Percentiles rank a stretch among this genome's conserved stretches.
phyloP scores from a whole-genome alignment of 2,113 vertebrate species.

The Cygnus atratus region DNA sequence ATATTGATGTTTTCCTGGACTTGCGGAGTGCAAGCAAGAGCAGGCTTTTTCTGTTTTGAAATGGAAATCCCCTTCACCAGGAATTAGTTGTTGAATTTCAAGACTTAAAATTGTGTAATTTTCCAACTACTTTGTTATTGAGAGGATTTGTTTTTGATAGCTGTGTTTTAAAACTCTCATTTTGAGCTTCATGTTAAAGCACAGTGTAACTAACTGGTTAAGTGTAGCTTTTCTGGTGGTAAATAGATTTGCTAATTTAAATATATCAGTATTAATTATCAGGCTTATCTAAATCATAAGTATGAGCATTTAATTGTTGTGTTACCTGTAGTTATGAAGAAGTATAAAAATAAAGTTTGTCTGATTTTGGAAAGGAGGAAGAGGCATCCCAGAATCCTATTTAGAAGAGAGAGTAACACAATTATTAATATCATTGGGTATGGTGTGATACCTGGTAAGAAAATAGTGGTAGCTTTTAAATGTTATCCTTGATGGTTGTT shows the following conservation, averaged over 20 bases:
- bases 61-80: constrained; percentile 57
- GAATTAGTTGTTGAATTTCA: not conserved
- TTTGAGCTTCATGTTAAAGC: not conserved
- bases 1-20: not conserved
- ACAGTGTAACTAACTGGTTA: not conserved
- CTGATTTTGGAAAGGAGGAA: not conserved
- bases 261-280: not conserved
- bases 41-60: not conserved
- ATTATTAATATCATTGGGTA: not conserved
- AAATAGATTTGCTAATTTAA: not conserved
- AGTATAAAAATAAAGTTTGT: not conserved
- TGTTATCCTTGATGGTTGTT: not conserved
- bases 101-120: not conserved
- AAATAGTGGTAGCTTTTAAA: not conserved
- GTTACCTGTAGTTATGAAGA: not conserved
- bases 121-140: not conserved
- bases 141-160: not conserved
- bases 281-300: not conserved
- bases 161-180: not conserved
- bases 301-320: not conserved
- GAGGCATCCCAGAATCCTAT: not conserved
- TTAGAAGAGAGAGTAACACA: not conserved
- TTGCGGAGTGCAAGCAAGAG: constrained; percentile 28
- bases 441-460: not conserved
- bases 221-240: not conserved